phyloP scores from a whole-genome alignment of 2,888 invertebrate genomes.

The Penaeus monodon region DNA sequence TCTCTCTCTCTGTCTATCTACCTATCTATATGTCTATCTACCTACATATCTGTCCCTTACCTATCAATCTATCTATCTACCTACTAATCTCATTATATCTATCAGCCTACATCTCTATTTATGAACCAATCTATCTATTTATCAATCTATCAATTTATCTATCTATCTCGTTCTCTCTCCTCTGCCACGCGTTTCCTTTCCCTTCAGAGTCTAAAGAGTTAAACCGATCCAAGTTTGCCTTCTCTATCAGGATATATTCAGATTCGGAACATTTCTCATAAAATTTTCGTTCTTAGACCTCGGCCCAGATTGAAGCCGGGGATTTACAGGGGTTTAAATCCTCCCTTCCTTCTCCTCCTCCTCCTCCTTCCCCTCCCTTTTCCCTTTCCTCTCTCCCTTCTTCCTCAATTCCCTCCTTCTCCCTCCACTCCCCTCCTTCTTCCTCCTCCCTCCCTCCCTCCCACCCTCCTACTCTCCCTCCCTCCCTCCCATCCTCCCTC shows the following conservation, averaged over 20 bases:
- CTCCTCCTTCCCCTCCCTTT: not conserved
- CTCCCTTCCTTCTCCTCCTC: too few relatives aligned
- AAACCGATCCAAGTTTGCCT: too few relatives aligned
- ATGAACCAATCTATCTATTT: too few relatives aligned
- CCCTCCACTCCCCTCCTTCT: not conserved
- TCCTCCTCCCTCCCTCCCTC: not conserved
- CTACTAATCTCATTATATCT: not conserved
- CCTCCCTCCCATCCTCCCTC: not conserved
- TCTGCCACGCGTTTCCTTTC: too few relatives aligned
- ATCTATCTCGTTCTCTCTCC: too few relatives aligned
- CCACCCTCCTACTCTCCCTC: not conserved
- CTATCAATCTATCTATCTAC: not conserved
- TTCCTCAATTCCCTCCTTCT: not conserved
- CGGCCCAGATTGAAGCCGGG: too few relatives aligned
- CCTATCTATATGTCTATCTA: not conserved
- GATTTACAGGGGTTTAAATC: not conserved
- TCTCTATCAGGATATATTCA: too few relatives aligned
- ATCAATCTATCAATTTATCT: not conserved
- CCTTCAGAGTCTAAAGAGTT: too few relatives aligned
- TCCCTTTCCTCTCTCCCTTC: not conserved
- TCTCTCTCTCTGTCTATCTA: not conserved
- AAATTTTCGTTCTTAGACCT: too few relatives aligned
- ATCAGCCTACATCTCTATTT: not conserved
- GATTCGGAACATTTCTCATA: too few relatives aligned
- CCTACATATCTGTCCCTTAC: too few relatives aligned